Conservation (phyloP, 2,888 invertebrate species). For the Empis stercorea region DNA sequence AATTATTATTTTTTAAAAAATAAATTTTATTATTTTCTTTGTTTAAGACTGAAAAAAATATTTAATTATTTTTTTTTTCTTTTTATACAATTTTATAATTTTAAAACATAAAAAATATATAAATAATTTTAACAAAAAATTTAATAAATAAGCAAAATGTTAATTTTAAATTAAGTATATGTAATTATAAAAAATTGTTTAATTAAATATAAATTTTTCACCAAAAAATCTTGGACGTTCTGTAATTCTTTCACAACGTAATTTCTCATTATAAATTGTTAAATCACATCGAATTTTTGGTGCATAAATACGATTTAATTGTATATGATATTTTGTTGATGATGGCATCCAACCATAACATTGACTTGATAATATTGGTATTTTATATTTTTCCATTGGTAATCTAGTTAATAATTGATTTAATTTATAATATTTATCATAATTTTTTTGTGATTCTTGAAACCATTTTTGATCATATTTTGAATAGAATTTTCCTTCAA, state of each 20-base stretch:
- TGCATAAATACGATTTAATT: constrained; percentile 20
- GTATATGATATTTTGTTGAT: background rate
- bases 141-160: background rate
- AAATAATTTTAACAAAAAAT: too few species aligned
- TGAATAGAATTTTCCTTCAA: constrained; percentile 27
- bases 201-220: constrained; percentile 21
- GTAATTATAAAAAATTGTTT: too few species aligned
- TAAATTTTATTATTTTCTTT: background rate
- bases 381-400: constrained; percentile 14
- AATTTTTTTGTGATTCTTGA: constrained; percentile 4
- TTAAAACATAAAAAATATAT: too few species aligned
- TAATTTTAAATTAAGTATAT: background rate
- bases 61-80: too few species aligned
- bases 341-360: constrained; percentile 31
- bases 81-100: too few species aligned
- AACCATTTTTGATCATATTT: constrained; percentile 12
- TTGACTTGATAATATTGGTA: constrained; percentile 26
- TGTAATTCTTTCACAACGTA: constrained; percentile 25
- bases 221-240: constrained; percentile 27
- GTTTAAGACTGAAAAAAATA: too few species aligned
- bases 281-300: constrained; percentile 27
- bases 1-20: background rate
- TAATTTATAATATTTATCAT: constrained; percentile 4
- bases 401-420: constrained; percentile 11
- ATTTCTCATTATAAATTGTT: constrained; percentile 27